phyloP scores from a whole-genome alignment of 1,140 invertebrate species.

The Drosophila bocqueti region DNA sequence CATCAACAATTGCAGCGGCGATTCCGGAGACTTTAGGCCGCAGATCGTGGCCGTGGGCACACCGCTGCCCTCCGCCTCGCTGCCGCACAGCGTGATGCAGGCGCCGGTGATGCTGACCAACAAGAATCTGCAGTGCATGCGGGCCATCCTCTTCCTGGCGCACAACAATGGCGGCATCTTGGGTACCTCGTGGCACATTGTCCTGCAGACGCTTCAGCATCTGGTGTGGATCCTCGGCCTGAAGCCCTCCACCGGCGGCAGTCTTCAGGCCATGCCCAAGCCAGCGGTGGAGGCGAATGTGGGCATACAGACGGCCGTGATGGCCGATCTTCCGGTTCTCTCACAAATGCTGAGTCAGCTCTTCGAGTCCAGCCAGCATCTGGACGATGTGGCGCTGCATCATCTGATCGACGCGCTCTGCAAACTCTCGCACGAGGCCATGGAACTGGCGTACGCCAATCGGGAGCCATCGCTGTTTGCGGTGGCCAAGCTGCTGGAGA shows the following conservation, averaged over 20 bases:
- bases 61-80: conserved; percentile 93
- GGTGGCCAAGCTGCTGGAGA: conserved; percentile 98
- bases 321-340: conserved; percentile 97
- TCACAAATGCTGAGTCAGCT: conserved; percentile 96
- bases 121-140: conserved; percentile 98
- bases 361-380: conserved; percentile 97
- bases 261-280: conserved; percentile 89
- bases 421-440: conserved; percentile 97
- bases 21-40: conserved; percentile 89
- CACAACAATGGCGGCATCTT: conserved; percentile 97
- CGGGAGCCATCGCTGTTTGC: conserved; percentile 98
- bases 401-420: conserved; percentile 98
- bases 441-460: conserved; percentile 98
- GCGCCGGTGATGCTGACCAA: conserved; percentile 99
- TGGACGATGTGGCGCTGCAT: conserved; percentile 97
- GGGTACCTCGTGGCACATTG: conserved; percentile 97
- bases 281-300: conserved; percentile 92
- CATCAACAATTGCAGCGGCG: conserved; percentile 86
- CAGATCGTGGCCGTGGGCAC: conserved; percentile 98
- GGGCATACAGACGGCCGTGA: conserved; percentile 98
- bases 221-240: conserved; percentile 99
- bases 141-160: conserved; percentile 94
- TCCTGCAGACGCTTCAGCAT: conserved; percentile 97
- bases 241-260: conserved; percentile 96
- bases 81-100: conserved; percentile 90